Percentiles rank a stretch among this genome's conserved stretches.
Conservation (phyloP, 2,113 vertebrate species). For the Dendropsophus ebraccatus region DNA sequence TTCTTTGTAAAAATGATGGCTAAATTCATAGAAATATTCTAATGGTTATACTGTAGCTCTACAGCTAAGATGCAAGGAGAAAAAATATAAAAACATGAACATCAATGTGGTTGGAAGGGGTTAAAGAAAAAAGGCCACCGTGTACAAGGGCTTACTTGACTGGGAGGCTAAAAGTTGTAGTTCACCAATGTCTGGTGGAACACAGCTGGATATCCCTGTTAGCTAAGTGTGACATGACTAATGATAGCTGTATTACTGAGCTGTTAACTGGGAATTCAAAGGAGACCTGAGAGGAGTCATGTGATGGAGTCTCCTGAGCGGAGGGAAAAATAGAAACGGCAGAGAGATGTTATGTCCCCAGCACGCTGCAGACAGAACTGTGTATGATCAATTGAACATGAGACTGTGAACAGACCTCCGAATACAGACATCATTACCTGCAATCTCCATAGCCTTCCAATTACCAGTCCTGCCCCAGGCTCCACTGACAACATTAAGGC, state of each 20-base stretch:
- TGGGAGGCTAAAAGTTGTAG: not conserved
- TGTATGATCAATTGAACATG: slow-evolving; percentile 14
- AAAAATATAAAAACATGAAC: too few relatives aligned
- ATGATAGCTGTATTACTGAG: not conserved
- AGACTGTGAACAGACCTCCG: not conserved
- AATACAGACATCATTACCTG: slow-evolving; percentile 25
- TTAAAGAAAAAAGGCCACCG: too few relatives aligned
- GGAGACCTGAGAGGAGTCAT: not conserved
- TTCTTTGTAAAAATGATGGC: too few relatives aligned
- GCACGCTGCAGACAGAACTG: not conserved
- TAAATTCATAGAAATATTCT: too few relatives aligned
- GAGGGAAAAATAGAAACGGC: not conserved
- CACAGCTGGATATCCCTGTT: not conserved
- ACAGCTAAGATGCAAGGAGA: too few relatives aligned
- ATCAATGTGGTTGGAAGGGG: too few relatives aligned
- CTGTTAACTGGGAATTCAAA: not conserved
- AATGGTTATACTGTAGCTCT: too few relatives aligned
- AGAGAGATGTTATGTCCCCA: not conserved
- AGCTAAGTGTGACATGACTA: not conserved
- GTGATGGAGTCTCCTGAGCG: not conserved
- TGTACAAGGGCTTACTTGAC: too few relatives aligned
- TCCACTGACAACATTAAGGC: not conserved
- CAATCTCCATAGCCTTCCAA: not conserved
- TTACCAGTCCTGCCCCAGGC: not conserved
- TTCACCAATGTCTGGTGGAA: not conserved